These are phyloP conservation scores for Nesospiza acunhae DNA, from an alignment of 2,113 vertebrate genomes.

Conservation along the genomic window DNA sequence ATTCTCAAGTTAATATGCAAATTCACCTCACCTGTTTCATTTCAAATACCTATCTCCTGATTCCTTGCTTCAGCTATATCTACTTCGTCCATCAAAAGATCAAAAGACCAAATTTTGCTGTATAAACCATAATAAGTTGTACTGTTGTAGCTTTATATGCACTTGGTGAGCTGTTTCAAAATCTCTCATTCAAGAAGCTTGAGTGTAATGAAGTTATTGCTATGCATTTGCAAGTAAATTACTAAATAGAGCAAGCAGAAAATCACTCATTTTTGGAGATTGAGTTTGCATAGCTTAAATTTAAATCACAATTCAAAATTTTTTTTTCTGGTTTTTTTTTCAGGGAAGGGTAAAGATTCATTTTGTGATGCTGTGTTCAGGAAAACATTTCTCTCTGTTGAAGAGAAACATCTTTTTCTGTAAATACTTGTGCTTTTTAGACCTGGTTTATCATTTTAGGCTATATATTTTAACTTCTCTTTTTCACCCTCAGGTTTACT, in stretches of 20 bases:
- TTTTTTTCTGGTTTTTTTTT: not conserved
- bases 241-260: not conserved
- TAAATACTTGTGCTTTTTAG: not conserved
- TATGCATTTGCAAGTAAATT: not conserved
- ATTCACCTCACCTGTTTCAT: constrained; percentile 12
- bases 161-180: not conserved
- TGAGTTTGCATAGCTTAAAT: not conserved
- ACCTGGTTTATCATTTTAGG: not conserved
- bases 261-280: not conserved
- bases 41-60: not conserved
- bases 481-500: not conserved
- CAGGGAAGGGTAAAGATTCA: not conserved
- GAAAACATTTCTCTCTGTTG: not conserved
- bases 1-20: constrained; percentile 51
- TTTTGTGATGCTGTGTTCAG: not conserved
- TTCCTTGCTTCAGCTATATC: constrained; percentile 1
- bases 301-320: not conserved
- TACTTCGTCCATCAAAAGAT: not conserved
- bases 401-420: not conserved
- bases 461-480: not conserved
- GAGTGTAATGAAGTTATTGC: not conserved
- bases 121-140: not conserved
- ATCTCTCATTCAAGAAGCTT: not conserved
- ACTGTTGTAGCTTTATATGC: not conserved
- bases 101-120: not conserved